phyloP scores from a whole-genome alignment of 1,140 invertebrate species.

The Drosophila ogumai region DNA sequence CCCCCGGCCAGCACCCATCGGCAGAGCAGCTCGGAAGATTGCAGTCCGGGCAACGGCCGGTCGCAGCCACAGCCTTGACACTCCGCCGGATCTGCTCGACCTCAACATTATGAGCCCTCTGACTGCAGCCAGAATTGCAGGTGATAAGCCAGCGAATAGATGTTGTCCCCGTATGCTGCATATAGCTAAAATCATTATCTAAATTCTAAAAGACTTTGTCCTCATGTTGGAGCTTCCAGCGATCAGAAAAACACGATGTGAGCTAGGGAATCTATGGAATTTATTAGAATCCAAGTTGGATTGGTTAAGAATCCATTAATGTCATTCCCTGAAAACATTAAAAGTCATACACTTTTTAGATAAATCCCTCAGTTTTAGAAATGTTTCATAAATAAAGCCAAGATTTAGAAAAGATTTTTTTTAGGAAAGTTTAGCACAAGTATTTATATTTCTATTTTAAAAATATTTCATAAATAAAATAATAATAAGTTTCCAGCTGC shows the following conservation, averaged over 20 bases:
- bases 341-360: too few relatives aligned
- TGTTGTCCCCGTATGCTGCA: slow-evolving; percentile 6
- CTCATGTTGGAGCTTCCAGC: background rate
- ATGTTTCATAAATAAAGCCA: background rate
- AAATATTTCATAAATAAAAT: too few relatives aligned
- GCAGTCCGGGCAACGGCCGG: slow-evolving; percentile 36
- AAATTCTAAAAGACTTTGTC: slow-evolving; percentile 16
- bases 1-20: background rate
- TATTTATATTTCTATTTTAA: background rate
- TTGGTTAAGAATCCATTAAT: background rate
- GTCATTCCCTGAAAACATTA: too few relatives aligned
- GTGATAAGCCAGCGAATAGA: slow-evolving; percentile 25
- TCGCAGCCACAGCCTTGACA: slow-evolving; percentile 64
- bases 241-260: background rate
- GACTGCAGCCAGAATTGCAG: slow-evolving; percentile 27
- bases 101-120: slow-evolving; percentile 17
- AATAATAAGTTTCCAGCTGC: background rate
- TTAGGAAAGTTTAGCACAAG: background rate
- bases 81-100: slow-evolving; percentile 61
- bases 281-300: background rate
- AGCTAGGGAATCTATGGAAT: background rate
- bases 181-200: slow-evolving; percentile 19
- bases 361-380: background rate
- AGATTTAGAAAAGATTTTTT: too few relatives aligned
- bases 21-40: slow-evolving; percentile 14